Evolutionary conservation across 2,888 invertebrate species (phyloP).

Genomic region (Heliconius erato): DNA sequence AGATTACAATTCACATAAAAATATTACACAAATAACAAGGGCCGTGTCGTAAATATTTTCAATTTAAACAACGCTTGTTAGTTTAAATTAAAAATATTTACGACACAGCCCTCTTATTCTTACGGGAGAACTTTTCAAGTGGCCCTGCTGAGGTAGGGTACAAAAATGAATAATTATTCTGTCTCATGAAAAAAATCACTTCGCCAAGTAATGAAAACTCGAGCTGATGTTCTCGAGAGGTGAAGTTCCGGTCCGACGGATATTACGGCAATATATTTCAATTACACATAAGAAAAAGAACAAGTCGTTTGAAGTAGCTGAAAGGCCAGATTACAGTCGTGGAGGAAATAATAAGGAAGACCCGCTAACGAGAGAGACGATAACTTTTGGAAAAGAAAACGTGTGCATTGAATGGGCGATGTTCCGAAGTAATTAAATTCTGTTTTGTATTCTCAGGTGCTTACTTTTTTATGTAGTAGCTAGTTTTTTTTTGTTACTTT

Average conservation of each 20-base stretch:
- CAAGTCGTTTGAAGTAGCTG: conserved; percentile 85
- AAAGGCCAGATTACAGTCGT: conserved; percentile 83
- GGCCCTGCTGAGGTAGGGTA: conserved; percentile 67
- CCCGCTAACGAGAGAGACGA: conserved; percentile 79
- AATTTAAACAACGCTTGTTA: conserved; percentile 50
- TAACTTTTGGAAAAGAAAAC: conserved; percentile 77
- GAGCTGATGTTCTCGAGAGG: conserved; percentile 82
- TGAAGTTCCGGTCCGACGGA: conserved; percentile 80
- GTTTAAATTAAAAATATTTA: conserved; percentile 49
- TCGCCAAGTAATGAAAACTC: conserved; percentile 83
- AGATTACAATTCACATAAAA: too few species aligned
- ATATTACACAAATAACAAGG: too few species aligned
- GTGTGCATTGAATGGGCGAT: conserved; percentile 58
- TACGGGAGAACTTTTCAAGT: conserved; percentile 70
- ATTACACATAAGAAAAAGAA: conserved; percentile 86
- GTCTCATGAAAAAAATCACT: conserved; percentile 83
- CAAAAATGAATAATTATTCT: conserved; percentile 84
- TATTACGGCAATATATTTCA: conserved; percentile 86
- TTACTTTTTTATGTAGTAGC: neutral
- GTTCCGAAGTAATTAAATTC: conserved; percentile 40
- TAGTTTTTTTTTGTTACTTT: neutral
- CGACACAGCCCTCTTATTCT: conserved; percentile 48
- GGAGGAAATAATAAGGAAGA: conserved; percentile 82
- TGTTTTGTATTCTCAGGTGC: conserved; percentile 35
- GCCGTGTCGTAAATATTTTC: too few species aligned